Percentiles rank a stretch among this genome's conserved stretches.
Conservation (phyloP, 2,888 invertebrate genomes). For the Ichneumon xanthorius region DNA sequence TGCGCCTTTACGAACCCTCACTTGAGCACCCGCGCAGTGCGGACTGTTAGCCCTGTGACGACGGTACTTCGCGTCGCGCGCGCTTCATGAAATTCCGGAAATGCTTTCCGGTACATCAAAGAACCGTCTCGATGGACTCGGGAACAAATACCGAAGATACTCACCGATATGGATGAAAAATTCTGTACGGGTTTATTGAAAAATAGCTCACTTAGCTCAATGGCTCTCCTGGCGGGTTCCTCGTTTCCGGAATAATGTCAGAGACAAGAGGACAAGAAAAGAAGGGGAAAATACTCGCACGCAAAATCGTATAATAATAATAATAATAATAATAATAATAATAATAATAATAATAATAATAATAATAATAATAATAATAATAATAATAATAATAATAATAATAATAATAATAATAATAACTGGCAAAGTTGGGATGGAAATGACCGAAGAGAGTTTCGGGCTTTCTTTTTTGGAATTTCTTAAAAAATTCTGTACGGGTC, state of each 20-base stretch:
- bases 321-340: neutral
- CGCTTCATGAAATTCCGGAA: slow-evolving; percentile 4
- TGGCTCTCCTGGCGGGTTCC: too few relatives aligned
- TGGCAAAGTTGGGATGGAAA: neutral
- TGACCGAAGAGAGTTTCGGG: neutral
- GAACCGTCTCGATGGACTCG: neutral
- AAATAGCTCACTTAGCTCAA: too few relatives aligned
- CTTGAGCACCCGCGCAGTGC: neutral
- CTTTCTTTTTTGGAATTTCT: neutral
- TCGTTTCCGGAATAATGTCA: too few relatives aligned
- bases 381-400: too few relatives aligned
- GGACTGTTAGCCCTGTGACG: neutral
- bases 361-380: too few relatives aligned
- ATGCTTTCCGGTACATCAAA: slow-evolving; percentile 8
- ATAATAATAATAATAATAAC: neutral
- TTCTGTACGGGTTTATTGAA: too few relatives aligned
- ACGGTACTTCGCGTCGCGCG: neutral
- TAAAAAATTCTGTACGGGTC: neutral
- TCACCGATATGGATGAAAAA: neutral
- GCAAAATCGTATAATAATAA: neutral
- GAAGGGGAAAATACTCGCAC: neutral
- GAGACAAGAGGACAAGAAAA: too few relatives aligned
- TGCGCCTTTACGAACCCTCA: neutral
- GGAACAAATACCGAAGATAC: neutral
- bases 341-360: too few relatives aligned